Evolutionary conservation across 2,113 vertebrate species (phyloP).

Genomic region (Nycticorax nycticorax): DNA sequence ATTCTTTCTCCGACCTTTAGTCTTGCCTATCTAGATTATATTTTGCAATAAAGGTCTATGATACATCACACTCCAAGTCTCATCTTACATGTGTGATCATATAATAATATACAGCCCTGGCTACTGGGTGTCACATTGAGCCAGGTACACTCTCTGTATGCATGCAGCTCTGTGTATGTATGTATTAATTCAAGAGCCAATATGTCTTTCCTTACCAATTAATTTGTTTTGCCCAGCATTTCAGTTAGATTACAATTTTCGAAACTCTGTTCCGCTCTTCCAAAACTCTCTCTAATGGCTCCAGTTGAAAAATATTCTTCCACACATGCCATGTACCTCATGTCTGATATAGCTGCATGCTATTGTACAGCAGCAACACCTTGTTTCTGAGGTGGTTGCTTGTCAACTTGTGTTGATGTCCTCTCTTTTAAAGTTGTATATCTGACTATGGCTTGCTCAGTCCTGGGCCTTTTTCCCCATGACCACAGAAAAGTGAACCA

Average conservation of each 20-base stretch:
- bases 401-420: neutral
- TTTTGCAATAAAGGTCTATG: neutral
- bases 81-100: rapidly evolving
- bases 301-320: neutral
- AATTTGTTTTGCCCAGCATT: neutral
- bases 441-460: neutral
- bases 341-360: no score
- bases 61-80: neutral
- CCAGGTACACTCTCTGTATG: neutral
- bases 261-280: neutral
- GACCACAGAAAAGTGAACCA: neutral
- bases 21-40: rapidly evolving
- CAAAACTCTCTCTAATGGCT: neutral
- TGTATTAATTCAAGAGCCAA: neutral
- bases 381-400: neutral
- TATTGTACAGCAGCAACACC: neutral
- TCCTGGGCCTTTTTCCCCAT: neutral
- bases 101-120: rapidly evolving
- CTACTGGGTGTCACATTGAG: neutral
- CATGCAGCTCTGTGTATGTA: neutral
- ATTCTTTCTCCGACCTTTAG: neutral
- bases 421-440: neutral
- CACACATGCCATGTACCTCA: rapidly evolving
- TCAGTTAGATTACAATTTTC: neutral
- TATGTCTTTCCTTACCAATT: neutral